Evolutionary conservation across 2,888 invertebrate genomes (phyloP), one percentile per base, ranked within the genome.

Genomic region (Platypus cylindrus): DNA sequence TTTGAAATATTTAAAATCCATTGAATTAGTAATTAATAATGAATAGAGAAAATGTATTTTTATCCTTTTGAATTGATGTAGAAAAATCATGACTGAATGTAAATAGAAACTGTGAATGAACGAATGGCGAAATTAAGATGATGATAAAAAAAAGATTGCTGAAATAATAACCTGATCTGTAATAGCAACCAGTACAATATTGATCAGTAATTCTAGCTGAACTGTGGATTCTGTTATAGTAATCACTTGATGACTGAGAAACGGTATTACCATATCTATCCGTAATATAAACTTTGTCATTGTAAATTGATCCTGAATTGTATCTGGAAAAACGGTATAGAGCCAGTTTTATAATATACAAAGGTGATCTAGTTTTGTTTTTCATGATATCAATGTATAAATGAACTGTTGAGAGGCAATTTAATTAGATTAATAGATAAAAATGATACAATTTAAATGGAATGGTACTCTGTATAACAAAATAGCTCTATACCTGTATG

Each of bases 251-350:
- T 27, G 50, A 45, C 16, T 46, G 42, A 12, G 49, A 49, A 3
- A 47, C 48, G 3, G 61, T 60, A 43, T 54, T 50, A 8, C 61
- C 61, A 45, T 57, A 56, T 46, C 50, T 47, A 44, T 61, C 60
- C 13, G 59, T 61, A 25, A 59, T 51, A 42, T 60, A 60, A 32
- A 60, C 57, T 18, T 38, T 43, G 30, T 42, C 38, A 17, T 44
- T 44, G 17, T 37, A 36, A n/a, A 37, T 14, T 11, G 36, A 35
- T 26, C 39, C 32, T 26, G 36, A 25, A 30, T 33, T 36, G 28
- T 41, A 41, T 41, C 41, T 41, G 27, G 8, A 27, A 28, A 32
- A 40, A 30, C 15, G 30, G 30, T 30, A 30, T 30, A 30, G 22
- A 17, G 30, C 8, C 3, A 12, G 18, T 20, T 35, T 29, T 30